These are phyloP conservation scores for Sphecodes monilicornis DNA, from an alignment of 2,888 invertebrate species.

Conservation along the genomic window DNA sequence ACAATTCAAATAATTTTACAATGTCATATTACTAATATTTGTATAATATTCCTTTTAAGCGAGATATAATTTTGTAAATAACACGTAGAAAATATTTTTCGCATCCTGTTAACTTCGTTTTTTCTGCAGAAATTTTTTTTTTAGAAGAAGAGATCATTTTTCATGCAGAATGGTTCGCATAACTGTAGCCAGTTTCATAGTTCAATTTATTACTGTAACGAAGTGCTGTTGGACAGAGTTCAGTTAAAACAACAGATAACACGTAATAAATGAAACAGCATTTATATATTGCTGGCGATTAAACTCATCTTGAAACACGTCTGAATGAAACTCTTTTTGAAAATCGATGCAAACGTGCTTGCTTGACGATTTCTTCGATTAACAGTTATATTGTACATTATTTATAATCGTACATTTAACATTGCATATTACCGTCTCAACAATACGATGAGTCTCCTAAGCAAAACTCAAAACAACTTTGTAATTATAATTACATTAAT, in stretches of 20 bases:
- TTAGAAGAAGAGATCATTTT: not conserved
- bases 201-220: conserved; percentile 1
- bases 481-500: too few species aligned
- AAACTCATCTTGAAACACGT: not conserved
- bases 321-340: not conserved
- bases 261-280: not conserved
- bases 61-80: not conserved
- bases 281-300: not conserved
- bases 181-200: not conserved
- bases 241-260: not conserved
- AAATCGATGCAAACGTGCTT: not conserved
- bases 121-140: not conserved
- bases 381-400: not conserved
- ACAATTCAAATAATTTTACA: not conserved
- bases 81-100: not conserved
- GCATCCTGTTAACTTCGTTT: not conserved
- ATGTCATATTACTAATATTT: not conserved
- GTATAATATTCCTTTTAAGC: too few species aligned
- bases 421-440: not conserved
- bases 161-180: not conserved
- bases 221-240: not conserved
- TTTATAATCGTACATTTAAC: not conserved
- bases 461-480: too few species aligned
- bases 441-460: too few species aligned
- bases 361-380: not conserved